Evolutionary conservation across 2,113 vertebrate species (phyloP), one percentile per base, ranked within the genome.

Genomic region (Salvelinus alpinus): DNA sequence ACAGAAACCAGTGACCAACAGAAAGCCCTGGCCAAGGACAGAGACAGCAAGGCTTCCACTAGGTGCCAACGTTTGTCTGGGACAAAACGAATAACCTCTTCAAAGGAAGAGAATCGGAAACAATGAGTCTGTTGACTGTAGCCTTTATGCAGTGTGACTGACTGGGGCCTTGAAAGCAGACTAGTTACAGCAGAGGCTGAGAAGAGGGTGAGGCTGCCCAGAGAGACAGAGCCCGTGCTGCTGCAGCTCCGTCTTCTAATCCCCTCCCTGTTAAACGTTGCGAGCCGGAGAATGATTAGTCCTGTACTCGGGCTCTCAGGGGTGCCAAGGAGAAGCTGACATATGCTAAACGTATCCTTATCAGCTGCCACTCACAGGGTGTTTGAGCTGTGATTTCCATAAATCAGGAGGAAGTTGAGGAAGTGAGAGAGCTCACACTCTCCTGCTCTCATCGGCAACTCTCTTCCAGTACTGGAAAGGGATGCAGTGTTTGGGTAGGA

Each of bases 311-410:
- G 25, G n/a, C 68, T 70, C 68, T 70, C 68, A 16, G 38, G 22
- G 68, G 38, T 70, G 68, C 18, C 68, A 24, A 48, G 68, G n/a
- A 70, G 44, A 70, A 70, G 68, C 68, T 70, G 68, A 70, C 68
- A 70, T 70, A 70, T 70, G 68, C 68, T 47, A 24, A 70, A 47
- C 11, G 34, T 4, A 24, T 34, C 22, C 68, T 70, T 70, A 70
- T 70, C 68, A 47, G 68, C 67, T 22, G 68, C 38, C n/a, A 4
- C 68, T 44, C 68, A 68, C 29, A 68, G 16, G 67, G 31, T 3
- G 67, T n/a, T 20, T n/a, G 67, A 18, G 22, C 14, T 16, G 68
- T n/a, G 68, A 48, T 70, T 70, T 70, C 38, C 68, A 70, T 47
- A 70, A 48, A 70, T 44, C 34, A 70, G 68, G 38, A 48, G 38